phyloP scores from a whole-genome alignment of 1,140 invertebrate genomes.

The Pseudomyrmex pallidus region DNA sequence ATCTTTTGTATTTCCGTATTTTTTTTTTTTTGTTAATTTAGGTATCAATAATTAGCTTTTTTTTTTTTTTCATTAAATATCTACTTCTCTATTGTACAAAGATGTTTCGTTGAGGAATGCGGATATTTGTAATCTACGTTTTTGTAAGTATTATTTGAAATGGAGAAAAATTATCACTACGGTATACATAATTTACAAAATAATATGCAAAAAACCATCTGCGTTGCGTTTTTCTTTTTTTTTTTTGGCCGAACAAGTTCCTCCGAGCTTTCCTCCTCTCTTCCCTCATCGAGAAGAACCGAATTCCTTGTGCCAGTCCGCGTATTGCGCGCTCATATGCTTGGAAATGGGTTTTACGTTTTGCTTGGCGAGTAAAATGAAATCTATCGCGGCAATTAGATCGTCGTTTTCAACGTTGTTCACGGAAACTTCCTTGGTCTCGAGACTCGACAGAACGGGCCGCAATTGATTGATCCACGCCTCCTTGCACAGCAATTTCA shows the following conservation, averaged over 20 bases:
- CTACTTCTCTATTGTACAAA: no score
- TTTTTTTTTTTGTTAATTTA: slow-evolving; percentile 50
- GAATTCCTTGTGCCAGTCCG: slow-evolving; percentile 74
- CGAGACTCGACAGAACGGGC: slow-evolving; percentile 77
- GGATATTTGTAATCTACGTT: no score
- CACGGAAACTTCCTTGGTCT: slow-evolving; percentile 71
- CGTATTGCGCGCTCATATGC: slow-evolving; percentile 74
- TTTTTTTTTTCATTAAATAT: no score
- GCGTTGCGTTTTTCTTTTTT: no score
- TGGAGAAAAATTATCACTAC: no score
- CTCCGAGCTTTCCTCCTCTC: not conserved
- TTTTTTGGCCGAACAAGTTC: not conserved
- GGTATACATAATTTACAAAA: no score
- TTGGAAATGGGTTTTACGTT: slow-evolving; percentile 73
- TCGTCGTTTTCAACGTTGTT: slow-evolving; percentile 69
- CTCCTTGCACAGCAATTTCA: slow-evolving; percentile 96
- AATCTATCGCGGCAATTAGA: slow-evolving; percentile 64
- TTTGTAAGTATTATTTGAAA: no score
- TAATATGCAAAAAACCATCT: no score
- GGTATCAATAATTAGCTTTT: slow-evolving; percentile 46
- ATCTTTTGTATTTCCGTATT: slow-evolving; percentile 43
- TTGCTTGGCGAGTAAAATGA: slow-evolving; percentile 71
- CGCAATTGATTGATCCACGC: slow-evolving; percentile 89
- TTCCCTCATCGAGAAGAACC: slow-evolving; percentile 35
- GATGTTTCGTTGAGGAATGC: no score